Conservation (phyloP, 2,888 invertebrate species). For the Xestia sexstrigata region DNA sequence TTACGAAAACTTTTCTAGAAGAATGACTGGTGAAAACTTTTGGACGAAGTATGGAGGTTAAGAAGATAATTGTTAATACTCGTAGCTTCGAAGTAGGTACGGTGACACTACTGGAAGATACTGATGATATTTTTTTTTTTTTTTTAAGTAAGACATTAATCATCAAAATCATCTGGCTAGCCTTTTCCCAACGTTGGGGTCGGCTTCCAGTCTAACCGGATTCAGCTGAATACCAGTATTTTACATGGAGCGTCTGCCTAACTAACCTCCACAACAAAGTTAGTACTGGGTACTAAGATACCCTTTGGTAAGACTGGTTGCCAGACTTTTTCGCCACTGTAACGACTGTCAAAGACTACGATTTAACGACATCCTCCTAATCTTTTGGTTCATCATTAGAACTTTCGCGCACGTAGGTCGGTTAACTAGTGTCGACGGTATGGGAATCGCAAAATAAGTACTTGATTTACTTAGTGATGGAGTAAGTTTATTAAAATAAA, state of each 20-base stretch:
- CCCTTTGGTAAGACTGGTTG: not conserved
- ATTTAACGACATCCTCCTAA: too few species aligned
- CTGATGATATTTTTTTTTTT: not conserved
- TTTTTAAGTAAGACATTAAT: not conserved
- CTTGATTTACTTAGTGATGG: too few species aligned
- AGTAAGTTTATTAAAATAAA: too few species aligned
- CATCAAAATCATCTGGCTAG: not conserved
- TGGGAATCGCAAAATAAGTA: too few species aligned
- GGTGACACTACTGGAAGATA: not conserved
- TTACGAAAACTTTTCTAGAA: conserved; percentile 14
- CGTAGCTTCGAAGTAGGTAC: not conserved
- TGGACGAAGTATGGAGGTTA: not conserved
- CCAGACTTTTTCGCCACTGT: too few species aligned
- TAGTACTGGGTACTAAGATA: not conserved
- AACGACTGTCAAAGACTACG: too few species aligned
- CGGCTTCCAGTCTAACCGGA: not conserved
- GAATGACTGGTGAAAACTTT: not conserved
- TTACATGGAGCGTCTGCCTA: not conserved
- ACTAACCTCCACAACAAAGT: not conserved
- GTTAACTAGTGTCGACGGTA: too few species aligned
- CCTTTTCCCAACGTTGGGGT: not conserved
- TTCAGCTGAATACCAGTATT: not conserved
- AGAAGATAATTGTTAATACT: not conserved
- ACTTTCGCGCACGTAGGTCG: too few species aligned
- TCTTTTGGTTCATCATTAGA: too few species aligned